These are phyloP conservation scores for Eremophila alpestris DNA, from an alignment of 2,797 vertebrate genomes.

Conservation along the genomic window DNA sequence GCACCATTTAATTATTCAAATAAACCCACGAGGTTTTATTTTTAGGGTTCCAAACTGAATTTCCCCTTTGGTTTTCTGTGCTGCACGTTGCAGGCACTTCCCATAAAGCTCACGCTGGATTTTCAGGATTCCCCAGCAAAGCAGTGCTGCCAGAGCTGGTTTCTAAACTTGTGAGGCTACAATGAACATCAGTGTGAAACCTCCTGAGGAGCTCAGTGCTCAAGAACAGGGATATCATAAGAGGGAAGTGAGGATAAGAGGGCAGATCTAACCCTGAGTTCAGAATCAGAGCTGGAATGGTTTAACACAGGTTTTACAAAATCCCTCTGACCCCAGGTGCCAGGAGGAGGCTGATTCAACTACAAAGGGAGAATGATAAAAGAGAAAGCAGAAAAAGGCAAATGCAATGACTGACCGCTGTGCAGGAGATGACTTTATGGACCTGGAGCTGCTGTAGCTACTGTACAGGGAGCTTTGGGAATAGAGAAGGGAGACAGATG, in stretches of 20 bases:
- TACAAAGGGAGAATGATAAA: background rate
- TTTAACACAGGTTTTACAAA: background rate
- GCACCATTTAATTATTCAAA: background rate
- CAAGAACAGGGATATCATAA: background rate
- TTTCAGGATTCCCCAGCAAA: background rate
- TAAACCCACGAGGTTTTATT: background rate
- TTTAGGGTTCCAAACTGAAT: background rate
- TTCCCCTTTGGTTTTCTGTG: background rate
- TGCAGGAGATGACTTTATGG: background rate
- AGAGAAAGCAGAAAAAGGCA: background rate
- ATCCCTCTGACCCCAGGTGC: background rate
- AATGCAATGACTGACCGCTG: background rate
- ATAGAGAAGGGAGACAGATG: background rate
- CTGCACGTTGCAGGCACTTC: accelerated
- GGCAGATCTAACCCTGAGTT: background rate
- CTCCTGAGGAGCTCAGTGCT: background rate
- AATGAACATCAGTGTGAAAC: background rate
- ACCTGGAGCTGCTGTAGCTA: background rate
- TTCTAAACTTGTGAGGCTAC: background rate
- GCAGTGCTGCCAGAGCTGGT: background rate
- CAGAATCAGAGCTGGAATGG: background rate
- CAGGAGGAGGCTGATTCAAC: background rate
- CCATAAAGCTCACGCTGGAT: accelerated
- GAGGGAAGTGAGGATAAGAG: background rate
- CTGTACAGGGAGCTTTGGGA: background rate